Base-by-base conservation (phyloP, 2,888 invertebrate species). In the Dendrolimus pini region DNA sequence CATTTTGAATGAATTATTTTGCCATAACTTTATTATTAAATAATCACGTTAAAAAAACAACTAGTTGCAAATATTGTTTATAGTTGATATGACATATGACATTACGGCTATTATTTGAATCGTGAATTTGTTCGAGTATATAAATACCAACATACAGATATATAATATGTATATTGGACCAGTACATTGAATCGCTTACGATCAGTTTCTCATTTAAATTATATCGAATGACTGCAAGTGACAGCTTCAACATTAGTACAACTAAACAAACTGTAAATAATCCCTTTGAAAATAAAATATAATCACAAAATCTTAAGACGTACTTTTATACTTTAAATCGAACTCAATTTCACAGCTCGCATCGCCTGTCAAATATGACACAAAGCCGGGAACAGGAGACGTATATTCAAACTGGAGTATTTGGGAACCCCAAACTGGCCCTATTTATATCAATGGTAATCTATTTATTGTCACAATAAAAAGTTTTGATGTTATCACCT, bases 401-500 rank as follows among this genome's bases (percentile, higher is more conserved):
- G 83, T 75, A 85, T 30, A 47, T 88, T 88, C 47, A 47, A 30
- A 30, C 30, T 30, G 30, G 30, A 30, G 47, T 12, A 85, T 83
- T 76, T 75, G 76, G 77, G 80, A 83, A 80, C 41, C 78, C 80
- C 82, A 78, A 83, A 85, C 88, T 83, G 84, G 82, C 80, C 84
- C 89, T 89, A 89, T 90, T 89, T 89, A 89, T 89, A 87, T 81
- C 82, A 84, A 83, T 86, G 78, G 75, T 88, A 89, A 89, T 89
- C 88, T 89, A 89, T 89, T 89, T 90, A 89, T 89, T 89, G 89
- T 88, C 79, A 86, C 79, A 84, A 85, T 86, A 86, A 89, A 88
- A 89, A 86, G 78, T 84, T 82, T 84, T 82, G 89, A 89, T 89
- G 82, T 87, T 89, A 89, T 90, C 89, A 78, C 81, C 71, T 76